These are phyloP conservation scores for Hemicrepidius hirtus DNA, from an alignment of 2,888 invertebrate species.

Conservation along the genomic window DNA sequence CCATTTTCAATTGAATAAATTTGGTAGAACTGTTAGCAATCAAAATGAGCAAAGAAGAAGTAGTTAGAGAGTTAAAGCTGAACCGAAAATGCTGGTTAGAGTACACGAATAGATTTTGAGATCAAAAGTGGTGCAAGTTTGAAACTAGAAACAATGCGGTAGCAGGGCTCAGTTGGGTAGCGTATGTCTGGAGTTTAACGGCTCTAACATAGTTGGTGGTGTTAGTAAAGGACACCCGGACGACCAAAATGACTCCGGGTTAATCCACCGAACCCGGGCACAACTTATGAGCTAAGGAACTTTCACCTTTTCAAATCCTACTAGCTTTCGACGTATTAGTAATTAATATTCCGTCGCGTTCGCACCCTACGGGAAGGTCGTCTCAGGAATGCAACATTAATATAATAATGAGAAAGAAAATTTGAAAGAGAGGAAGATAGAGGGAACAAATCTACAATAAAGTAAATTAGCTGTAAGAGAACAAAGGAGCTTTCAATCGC, in stretches of 20 bases:
- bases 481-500: slow-evolving; percentile 42
- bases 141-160: slow-evolving; percentile 61
- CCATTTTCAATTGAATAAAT: not conserved
- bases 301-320: slow-evolving; percentile 37
- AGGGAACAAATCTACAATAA: slow-evolving; percentile 21
- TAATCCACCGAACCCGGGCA: slow-evolving; percentile 59
- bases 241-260: slow-evolving; percentile 57
- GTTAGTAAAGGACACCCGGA: slow-evolving; percentile 56
- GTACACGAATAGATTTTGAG: slow-evolving; percentile 47
- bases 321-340: slow-evolving; percentile 29
- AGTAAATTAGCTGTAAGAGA: slow-evolving; percentile 42
- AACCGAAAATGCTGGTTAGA: slow-evolving; percentile 22
- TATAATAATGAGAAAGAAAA: slow-evolving; percentile 23
- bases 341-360: slow-evolving; percentile 37
- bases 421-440: not conserved
- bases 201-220: slow-evolving; percentile 58
- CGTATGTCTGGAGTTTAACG: slow-evolving; percentile 61
- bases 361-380: not conserved
- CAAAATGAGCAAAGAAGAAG: slow-evolving; percentile 28
- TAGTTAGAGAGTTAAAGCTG: slow-evolving; percentile 25
- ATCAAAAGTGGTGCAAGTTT: slow-evolving; percentile 56
- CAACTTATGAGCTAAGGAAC: slow-evolving; percentile 53
- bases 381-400: slow-evolving; percentile 19
- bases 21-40: slow-evolving; percentile 32
- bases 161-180: slow-evolving; percentile 56